Evolutionary conservation across 2,888 invertebrate species (phyloP), one percentile per base, ranked within the genome.

Genomic region (Lithophane leautieri): DNA sequence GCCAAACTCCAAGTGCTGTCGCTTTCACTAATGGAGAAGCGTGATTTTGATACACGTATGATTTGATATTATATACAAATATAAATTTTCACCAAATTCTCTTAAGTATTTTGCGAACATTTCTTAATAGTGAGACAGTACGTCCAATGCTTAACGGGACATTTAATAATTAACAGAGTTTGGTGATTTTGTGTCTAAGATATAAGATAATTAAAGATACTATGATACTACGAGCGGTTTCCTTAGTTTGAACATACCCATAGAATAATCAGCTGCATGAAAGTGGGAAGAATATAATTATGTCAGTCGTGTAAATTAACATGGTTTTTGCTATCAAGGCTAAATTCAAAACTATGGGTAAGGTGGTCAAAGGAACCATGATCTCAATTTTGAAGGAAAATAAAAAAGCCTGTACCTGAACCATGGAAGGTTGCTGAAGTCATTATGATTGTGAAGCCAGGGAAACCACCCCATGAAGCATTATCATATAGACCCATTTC

Each of bases 21-120:
- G 25, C 1, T 76, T 40, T n/a, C 44, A 54, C 73, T 79, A 44
- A 9, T 34, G 19, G 34, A 65, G 67, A 83, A 50, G 0, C 8
- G 4, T 16, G 14, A 44, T 52, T 44, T 74, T 44, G 22, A 75
- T 8, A n/a, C 14, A n/a, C 22, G 50, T 50, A 50, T 50, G 19
- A 19, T 50, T 19, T 50, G 50, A 50, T 34, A 34, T 34, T 19
- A 50, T 50, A 62, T 14, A 40, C 8, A 62, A 40, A 62, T 40
- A 11, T n/a, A 1, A 3, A n/a, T n/a, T 40, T 63, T n/a, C 16
- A 40, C 4, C 22, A 50, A 50, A 50, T 65, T 12, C 28, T 65
- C 28, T 50, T 50, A 42, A 42, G 0, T 11, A 50, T 50, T 50
- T 50, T 50, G 8, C 50, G 7, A 8, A 47, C 22, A 14, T 14